Conservation (phyloP, 2,797 vertebrate genomes). For the Rhodeus uyekii region DNA sequence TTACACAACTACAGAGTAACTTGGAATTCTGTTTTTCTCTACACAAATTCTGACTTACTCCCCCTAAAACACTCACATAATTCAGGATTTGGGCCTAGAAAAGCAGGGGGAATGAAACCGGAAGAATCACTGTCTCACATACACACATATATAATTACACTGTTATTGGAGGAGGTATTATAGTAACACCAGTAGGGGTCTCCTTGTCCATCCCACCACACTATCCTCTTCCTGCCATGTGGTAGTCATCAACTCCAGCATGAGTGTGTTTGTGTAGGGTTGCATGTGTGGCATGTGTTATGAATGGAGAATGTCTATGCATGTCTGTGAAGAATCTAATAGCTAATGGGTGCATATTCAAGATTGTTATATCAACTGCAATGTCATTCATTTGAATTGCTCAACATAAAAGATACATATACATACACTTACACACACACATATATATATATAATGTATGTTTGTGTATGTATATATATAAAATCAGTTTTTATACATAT, state of each 20-base stretch:
- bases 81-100: not conserved
- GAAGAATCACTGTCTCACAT: constrained; percentile 20
- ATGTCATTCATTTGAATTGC: constrained; percentile 1
- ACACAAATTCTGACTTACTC: constrained; percentile 7
- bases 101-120: constrained; percentile 20
- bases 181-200: constrained; percentile 49
- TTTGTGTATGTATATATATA: no score
- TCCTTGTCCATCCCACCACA: constrained; percentile 19
- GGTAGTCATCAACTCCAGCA: constrained; percentile 51
- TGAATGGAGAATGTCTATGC: constrained; percentile 28
- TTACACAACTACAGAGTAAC: no score
- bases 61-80: constrained; percentile 1
- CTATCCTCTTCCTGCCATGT: constrained; percentile 54
- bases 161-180: constrained; percentile 24
- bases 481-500: no score
- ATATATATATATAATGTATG: no score
- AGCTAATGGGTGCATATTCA: not conserved
- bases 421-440: not conserved
- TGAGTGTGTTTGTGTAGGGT: constrained; percentile 19
- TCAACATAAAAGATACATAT: not conserved
- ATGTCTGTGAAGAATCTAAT: constrained; percentile 23
- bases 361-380: constrained; percentile 13
- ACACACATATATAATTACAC: constrained; percentile 5
- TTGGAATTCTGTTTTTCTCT: constrained; percentile 7
- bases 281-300: constrained; percentile 33